Evolutionary conservation across 2,113 vertebrate species (phyloP).

Genomic region (Speoplatyrhinus poulsoni): DNA sequence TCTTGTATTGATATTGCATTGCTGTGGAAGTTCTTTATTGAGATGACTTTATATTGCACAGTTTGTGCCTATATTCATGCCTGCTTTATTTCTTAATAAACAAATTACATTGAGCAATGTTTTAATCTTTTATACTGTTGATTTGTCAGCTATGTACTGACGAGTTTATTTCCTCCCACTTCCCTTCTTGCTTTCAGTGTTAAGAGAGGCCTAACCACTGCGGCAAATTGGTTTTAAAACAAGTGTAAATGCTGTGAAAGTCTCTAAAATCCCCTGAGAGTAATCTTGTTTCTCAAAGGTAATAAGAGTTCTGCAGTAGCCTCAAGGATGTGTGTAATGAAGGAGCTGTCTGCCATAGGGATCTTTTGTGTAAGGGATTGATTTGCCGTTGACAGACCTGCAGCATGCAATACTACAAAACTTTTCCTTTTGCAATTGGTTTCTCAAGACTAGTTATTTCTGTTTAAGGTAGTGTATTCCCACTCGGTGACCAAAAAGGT

Average conservation of each 20-base stretch:
- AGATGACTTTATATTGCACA: conserved; percentile 61
- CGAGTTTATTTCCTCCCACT: not conserved
- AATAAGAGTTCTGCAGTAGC: conserved; percentile 5
- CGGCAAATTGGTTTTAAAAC: not conserved
- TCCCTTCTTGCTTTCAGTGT: not conserved
- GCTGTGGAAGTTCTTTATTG: conserved; percentile 61
- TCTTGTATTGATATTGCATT: conserved; percentile 56
- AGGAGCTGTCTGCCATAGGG: not conserved
- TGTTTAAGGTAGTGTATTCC: no score
- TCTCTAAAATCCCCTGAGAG: not conserved
- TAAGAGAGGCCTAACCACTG: not conserved
- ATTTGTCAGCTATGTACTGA: not conserved
- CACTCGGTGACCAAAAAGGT: no score
- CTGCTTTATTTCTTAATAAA: conserved; percentile 72
- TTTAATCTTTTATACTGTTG: not conserved
- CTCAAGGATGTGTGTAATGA: conserved; percentile 2
- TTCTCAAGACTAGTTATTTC: no score
- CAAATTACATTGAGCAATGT: conserved; percentile 26
- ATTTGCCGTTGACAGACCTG: no score
- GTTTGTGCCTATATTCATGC: conserved; percentile 54
- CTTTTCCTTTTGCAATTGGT: no score
- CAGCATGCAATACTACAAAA: no score
- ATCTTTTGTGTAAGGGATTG: not conserved
- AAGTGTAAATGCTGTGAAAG: not conserved
- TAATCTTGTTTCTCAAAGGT: conserved; percentile 6